Conservation (phyloP, 2,888 invertebrate species). For the Cyclophora albipunctata region DNA sequence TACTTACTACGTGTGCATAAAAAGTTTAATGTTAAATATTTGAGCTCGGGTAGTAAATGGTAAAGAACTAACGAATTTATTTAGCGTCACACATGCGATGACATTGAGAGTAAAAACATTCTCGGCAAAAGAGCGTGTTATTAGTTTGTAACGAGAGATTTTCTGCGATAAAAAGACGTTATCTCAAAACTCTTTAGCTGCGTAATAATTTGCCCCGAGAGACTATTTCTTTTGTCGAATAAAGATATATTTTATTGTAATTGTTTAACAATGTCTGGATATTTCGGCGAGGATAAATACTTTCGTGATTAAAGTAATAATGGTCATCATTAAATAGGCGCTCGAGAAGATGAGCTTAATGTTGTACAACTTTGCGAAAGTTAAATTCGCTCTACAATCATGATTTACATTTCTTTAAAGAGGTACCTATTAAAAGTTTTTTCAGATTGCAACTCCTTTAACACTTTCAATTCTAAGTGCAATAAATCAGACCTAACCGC, state of each 20-base stretch:
- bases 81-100: too few relatives aligned
- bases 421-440: constrained; percentile 74
- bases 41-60: too few relatives aligned
- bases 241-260: constrained; percentile 1
- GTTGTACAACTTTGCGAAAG: constrained; percentile 58
- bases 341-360: constrained; percentile 59
- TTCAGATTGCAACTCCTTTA: constrained; percentile 73
- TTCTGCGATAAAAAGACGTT: too few relatives aligned
- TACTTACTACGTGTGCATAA: too few relatives aligned
- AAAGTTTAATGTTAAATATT: too few relatives aligned
- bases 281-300: constrained; percentile 38
- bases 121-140: too few relatives aligned
- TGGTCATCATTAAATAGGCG: constrained; percentile 56
- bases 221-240: background rate
- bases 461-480: constrained; percentile 71
- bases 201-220: too few relatives aligned
- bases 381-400: constrained; percentile 56
- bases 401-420: constrained; percentile 74
- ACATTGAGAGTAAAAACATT: too few relatives aligned
- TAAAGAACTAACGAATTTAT: too few relatives aligned
- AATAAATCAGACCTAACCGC: constrained; percentile 72
- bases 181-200: too few relatives aligned
- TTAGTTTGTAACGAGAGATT: too few relatives aligned
- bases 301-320: constrained; percentile 45
- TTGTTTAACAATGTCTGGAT: constrained; percentile 15